These are phyloP conservation scores for Enteromius paludinosus DNA, from an alignment of 2,797 vertebrate species.

Conservation along the genomic window DNA sequence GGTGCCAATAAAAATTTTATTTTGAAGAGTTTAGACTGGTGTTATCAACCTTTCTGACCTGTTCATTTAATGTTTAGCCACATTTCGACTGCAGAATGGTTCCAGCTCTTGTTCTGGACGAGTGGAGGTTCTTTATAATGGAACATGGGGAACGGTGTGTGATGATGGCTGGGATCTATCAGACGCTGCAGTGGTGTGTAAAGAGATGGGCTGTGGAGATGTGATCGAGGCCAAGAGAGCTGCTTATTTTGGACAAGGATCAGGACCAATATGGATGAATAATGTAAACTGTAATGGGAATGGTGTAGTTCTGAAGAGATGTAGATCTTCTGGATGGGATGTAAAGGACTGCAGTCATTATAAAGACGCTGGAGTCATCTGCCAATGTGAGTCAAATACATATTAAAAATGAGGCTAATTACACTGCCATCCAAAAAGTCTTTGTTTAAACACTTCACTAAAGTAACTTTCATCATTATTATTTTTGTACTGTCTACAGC, in stretches of 20 bases:
- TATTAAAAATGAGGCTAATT: background rate
- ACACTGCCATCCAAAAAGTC: background rate
- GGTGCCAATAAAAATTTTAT: too few relatives aligned
- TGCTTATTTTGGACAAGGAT: constrained; percentile 26
- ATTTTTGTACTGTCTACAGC: too few relatives aligned
- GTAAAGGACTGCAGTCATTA: background rate
- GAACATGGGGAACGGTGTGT: constrained; percentile 41
- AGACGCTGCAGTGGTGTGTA: constrained; percentile 50
- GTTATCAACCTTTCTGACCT: background rate
- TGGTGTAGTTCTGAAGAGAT: constrained; percentile 6
- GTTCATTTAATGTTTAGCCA: constrained; percentile 1
- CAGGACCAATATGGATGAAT: constrained; percentile 18
- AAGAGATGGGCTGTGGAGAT: constrained; percentile 65
- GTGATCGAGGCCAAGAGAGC: constrained; percentile 51
- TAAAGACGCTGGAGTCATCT: constrained; percentile 33
- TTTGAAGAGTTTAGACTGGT: too few relatives aligned
- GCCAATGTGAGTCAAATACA: constrained; percentile 6
- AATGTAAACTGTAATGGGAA: constrained; percentile 10
- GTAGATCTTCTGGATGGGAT: background rate
- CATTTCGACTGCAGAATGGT: constrained; percentile 13
- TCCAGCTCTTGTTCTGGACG: constrained; percentile 5
- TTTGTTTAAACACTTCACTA: background rate
- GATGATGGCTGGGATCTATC: constrained; percentile 58
- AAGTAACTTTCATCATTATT: background rate
- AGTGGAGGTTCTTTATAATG: constrained; percentile 37